Percentiles rank a stretch among this genome's conserved stretches.
These are phyloP conservation scores for Synergus laeviventris DNA, from an alignment of 2,888 invertebrate species.

Conservation along the genomic window DNA sequence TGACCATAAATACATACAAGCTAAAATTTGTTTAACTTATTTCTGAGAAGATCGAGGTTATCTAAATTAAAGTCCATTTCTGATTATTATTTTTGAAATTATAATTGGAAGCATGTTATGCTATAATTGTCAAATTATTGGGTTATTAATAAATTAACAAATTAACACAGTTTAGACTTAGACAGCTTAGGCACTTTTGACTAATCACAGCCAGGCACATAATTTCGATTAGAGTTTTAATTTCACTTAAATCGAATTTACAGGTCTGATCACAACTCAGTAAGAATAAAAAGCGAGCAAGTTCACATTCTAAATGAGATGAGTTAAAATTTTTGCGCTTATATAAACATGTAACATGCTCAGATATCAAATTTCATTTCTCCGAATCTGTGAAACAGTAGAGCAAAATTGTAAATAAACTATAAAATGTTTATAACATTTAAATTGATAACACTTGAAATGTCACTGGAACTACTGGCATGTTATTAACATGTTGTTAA, in stretches of 20 bases:
- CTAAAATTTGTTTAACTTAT: no score
- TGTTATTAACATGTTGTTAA: slow-evolving; percentile 11
- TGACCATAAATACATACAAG: no score
- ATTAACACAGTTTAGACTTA: slow-evolving; percentile 13
- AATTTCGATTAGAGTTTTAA: slow-evolving; percentile 1
- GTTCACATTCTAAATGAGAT: neutral
- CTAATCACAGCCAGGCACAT: slow-evolving; percentile 12
- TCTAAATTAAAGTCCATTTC: neutral
- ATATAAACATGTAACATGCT: slow-evolving; percentile 17
- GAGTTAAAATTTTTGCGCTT: neutral
- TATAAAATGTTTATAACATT: neutral
- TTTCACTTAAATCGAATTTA: slow-evolving; percentile 16
- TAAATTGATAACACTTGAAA: slow-evolving; percentile 16
- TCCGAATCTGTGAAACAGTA: neutral
- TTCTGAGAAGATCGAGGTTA: neutral
- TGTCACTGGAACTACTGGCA: slow-evolving; percentile 8
- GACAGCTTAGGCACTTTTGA: slow-evolving; percentile 39
- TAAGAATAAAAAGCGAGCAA: slow-evolving; percentile 20
- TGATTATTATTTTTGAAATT: neutral
- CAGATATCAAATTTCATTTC: neutral
- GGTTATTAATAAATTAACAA: neutral
- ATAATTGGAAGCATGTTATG: neutral
- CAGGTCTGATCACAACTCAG: neutral
- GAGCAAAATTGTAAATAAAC: neutral
- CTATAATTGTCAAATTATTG: no score